These are phyloP conservation scores for Enteromius afrohamiltoni DNA, from an alignment of 2,797 vertebrate genomes.

Conservation along the genomic window DNA sequence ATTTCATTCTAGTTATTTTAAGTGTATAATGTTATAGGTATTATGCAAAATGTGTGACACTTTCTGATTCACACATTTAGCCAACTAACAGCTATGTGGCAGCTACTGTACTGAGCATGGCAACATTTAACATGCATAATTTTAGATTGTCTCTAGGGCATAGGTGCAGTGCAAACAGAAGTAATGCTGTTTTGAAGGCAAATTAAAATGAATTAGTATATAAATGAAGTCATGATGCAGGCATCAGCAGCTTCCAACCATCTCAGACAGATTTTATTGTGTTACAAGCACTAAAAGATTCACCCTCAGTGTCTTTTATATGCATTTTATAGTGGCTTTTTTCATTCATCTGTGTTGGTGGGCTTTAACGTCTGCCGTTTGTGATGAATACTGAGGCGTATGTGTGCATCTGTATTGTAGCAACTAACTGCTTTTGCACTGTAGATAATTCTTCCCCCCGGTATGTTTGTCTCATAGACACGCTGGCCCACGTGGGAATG, in stretches of 20 bases:
- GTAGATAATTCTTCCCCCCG: conserved; percentile 37
- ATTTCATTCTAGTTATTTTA: background rate
- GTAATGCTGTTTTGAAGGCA: conserved; percentile 51
- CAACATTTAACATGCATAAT: conserved; percentile 61
- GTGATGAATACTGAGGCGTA: conserved; percentile 35
- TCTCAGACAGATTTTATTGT: conserved; percentile 33
- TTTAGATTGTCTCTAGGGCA: conserved; percentile 53
- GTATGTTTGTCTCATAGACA: conserved; percentile 38
- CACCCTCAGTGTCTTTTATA: conserved; percentile 36
- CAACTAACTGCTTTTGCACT: conserved; percentile 42
- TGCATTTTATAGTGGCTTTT: conserved; percentile 39
- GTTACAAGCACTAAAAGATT: conserved; percentile 26
- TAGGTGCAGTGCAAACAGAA: conserved; percentile 52
- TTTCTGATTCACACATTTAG: background rate
- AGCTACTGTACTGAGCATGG: conserved; percentile 53
- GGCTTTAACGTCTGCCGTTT: conserved; percentile 20
- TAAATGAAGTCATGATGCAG: conserved; percentile 39
- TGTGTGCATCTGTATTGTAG: conserved; percentile 42
- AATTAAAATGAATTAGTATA: conserved; percentile 57
- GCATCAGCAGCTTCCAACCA: conserved; percentile 44
- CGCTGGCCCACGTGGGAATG: conserved; percentile 46
- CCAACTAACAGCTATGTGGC: conserved; percentile 43
- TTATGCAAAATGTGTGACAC: background rate
- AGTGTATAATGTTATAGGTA: background rate
- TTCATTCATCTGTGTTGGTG: conserved; percentile 39